A percentile compares a stretch with the other conserved stretches of the same genome.
These are phyloP conservation scores for Eulemur rufifrons DNA, from an alignment of 2,113 vertebrate genomes.

Conservation along the genomic window DNA sequence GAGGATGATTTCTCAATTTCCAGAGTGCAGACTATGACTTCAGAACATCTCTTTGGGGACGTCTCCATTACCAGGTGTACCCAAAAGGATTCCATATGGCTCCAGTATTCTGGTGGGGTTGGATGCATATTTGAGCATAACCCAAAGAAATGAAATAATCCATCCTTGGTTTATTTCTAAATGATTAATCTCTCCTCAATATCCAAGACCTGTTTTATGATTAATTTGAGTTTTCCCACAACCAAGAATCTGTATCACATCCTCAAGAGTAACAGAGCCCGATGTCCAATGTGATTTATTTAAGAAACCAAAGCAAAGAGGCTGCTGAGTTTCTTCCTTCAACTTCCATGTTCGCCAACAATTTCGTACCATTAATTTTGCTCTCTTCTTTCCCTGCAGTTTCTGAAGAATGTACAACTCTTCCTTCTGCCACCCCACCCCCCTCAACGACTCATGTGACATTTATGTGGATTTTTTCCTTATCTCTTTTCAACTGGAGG, in stretches of 20 bases:
- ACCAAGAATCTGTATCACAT: slow-evolving; percentile 52
- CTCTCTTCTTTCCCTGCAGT: neutral
- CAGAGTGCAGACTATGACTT: neutral
- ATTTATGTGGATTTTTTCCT: neutral
- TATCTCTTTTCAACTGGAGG: neutral
- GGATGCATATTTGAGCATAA: slow-evolving; percentile 60
- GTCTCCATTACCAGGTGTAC: slow-evolving; percentile 42
- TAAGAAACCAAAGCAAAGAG: slow-evolving; percentile 38
- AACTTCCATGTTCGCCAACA: neutral
- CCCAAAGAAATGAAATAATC: slow-evolving; percentile 69
- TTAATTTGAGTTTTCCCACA: slow-evolving; percentile 58
- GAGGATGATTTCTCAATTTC: neutral
- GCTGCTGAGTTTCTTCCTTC: neutral
- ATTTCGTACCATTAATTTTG: neutral
- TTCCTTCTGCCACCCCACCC: neutral
- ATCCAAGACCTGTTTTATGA: slow-evolving; percentile 61
- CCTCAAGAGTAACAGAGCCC: slow-evolving; percentile 37
- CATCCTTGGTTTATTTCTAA: slow-evolving; percentile 57
- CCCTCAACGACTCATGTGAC: fast-evolving
- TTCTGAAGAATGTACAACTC: neutral
- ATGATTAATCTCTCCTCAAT: slow-evolving; percentile 60
- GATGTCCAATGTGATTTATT: slow-evolving; percentile 47
- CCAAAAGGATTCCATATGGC: slow-evolving; percentile 50
- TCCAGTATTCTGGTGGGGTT: neutral
- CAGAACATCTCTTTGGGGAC: neutral